Evolutionary conservation across 2,888 invertebrate genomes (phyloP), one percentile per base, ranked within the genome.

Genomic region (Caenorhabditis sulstoni): DNA sequence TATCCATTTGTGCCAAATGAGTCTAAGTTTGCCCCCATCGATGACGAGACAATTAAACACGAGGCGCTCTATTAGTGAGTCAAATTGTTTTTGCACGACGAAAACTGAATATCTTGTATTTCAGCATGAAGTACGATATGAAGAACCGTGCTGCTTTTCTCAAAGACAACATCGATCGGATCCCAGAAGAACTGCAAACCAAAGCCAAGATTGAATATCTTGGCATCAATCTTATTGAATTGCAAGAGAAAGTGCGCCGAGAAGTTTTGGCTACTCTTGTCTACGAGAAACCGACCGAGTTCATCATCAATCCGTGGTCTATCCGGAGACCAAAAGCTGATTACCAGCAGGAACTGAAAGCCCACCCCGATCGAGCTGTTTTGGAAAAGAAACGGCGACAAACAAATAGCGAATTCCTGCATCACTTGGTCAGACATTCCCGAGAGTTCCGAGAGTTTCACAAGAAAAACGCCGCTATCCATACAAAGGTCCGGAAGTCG

Each of bases 281-380:
- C 11, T 93, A 95, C 59, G 97, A 98, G 90, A 96, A 97, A 0
- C 96, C 97, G 0, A 91, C 98, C 47, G 98, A 99, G 92, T 97
- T 98, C 0, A 96, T 97, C 0, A 94, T 97, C 0, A 97, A 97
- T 91, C 95, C 96, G 7, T 97, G 97, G 90, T 95, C 96, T 0
- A 99, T 99, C 91, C 97, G 97, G 91, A 94, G 98, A 65, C 96
- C 96, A 12, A 99, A 99, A 91, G 93, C 96, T 0, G 75, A 79
- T 11, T 79, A 75, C 50, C 96, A 97, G 50, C 98, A 97, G 0
- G 99, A 99, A 91, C 97, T 97, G 91, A 92, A 98, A 50, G 98
- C 99, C 91, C 98, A 98, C 90, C 98, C 99, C 91, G 97, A 97
- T 92, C 97, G 97, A 91, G 92, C 97, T 61, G 98, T 98, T 91